A percentile compares a stretch with the other conserved stretches of the same genome.
These are phyloP conservation scores for Anniella stebbinsi DNA, from an alignment of 2,797 vertebrate genomes.

Conservation along the genomic window DNA sequence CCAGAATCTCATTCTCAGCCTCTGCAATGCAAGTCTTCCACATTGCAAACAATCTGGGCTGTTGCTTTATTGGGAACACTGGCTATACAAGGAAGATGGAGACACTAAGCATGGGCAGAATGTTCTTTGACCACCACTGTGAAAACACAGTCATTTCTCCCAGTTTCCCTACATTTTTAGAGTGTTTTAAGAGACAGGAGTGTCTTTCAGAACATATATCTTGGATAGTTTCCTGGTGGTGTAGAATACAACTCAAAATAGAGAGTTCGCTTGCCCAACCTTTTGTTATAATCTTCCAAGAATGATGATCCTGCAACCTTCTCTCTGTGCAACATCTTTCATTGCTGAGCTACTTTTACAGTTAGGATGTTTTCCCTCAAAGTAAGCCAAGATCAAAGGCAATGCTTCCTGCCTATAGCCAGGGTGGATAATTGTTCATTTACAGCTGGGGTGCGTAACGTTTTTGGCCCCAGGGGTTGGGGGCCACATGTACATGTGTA, in stretches of 20 bases:
- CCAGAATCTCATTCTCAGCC: not conserved
- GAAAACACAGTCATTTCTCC: not conserved
- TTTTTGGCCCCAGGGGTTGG: no score
- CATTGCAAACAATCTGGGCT: not conserved
- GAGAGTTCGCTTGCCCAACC: not conserved
- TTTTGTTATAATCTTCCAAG: not conserved
- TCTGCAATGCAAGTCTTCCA: not conserved
- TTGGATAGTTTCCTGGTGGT: not conserved
- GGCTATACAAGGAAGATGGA: not conserved
- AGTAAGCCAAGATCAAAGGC: not conserved
- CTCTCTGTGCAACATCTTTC: not conserved
- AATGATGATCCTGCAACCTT: not conserved
- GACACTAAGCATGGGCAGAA: not conserved
- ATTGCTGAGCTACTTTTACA: not conserved
- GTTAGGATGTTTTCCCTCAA: not conserved
- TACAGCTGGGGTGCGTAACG: not conserved
- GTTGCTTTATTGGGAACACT: not conserved
- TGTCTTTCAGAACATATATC: not conserved
- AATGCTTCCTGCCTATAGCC: not conserved
- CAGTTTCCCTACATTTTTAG: not conserved
- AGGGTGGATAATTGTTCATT: not conserved
- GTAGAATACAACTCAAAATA: not conserved
- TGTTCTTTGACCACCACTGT: not conserved
- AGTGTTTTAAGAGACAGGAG: not conserved
- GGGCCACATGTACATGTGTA: no score